Conservation (phyloP, 1,140 invertebrate genomes). For the Anagrus nilaparvatae region DNA sequence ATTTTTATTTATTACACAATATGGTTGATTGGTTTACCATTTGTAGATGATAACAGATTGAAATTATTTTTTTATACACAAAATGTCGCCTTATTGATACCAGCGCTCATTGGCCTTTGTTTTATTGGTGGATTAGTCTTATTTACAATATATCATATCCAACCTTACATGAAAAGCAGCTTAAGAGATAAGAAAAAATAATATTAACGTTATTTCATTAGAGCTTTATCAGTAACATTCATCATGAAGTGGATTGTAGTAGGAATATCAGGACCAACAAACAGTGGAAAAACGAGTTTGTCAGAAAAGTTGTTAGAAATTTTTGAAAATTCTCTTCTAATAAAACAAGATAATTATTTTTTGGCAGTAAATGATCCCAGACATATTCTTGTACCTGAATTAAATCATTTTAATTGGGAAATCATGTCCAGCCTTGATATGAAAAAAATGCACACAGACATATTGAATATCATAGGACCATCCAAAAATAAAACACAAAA, state of each 20-base stretch:
- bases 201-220: not conserved
- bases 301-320: conserved; percentile 46
- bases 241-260: conserved; percentile 54
- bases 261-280: conserved; percentile 67
- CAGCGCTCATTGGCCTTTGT: conserved; percentile 49
- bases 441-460: conserved; percentile 54
- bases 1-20: conserved; percentile 53
- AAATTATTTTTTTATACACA: conserved; percentile 50
- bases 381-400: conserved; percentile 50
- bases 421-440: conserved; percentile 63
- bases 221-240: conserved; percentile 11
- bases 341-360: conserved; percentile 74
- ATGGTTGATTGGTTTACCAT: conserved; percentile 59
- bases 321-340: conserved; percentile 44
- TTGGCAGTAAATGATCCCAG: conserved; percentile 53
- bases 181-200: conserved; percentile 16
- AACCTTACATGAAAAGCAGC: conserved; percentile 15
- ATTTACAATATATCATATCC: conserved; percentile 54
- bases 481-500: not conserved
- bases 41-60: conserved; percentile 51
- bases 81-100: conserved; percentile 48
- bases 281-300: conserved; percentile 70
- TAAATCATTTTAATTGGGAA: conserved; percentile 74
- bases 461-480: conserved; percentile 30
- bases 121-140: conserved; percentile 54